phyloP scores from a whole-genome alignment of 2,888 invertebrate genomes.

The Pseudococcus longispinus region DNA sequence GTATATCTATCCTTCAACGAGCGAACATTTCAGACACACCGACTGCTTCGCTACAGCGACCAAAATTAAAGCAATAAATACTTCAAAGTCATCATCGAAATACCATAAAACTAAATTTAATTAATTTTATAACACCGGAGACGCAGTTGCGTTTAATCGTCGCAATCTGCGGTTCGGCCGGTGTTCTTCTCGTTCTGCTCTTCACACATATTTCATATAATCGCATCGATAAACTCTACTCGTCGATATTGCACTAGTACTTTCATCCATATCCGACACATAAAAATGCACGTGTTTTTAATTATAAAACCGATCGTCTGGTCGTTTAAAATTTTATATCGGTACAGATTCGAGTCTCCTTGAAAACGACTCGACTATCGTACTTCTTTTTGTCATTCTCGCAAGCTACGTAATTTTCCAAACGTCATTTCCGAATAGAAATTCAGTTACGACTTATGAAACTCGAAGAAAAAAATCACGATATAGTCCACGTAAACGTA shows the following conservation, averaged over 20 bases:
- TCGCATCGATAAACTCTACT: neutral
- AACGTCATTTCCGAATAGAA: neutral
- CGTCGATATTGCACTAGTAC: too few relatives aligned
- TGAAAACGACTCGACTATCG: neutral
- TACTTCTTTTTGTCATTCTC: neutral
- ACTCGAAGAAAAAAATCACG: neutral
- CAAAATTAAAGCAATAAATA: slow-evolving; percentile 45
- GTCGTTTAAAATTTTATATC: neutral
- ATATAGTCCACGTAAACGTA: neutral
- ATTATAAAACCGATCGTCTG: neutral
- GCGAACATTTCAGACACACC: neutral
- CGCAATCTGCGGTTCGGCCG: neutral
- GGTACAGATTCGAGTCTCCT: too few relatives aligned
- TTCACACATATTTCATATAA: neutral
- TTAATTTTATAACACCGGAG: slow-evolving; percentile 33
- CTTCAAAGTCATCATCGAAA: slow-evolving; percentile 35
- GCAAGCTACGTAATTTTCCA: neutral
- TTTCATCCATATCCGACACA: neutral
- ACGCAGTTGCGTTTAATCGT: slow-evolving; percentile 36
- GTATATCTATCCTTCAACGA: neutral
- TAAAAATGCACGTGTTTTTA: slow-evolving; percentile 1
- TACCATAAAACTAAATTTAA: slow-evolving; percentile 44
- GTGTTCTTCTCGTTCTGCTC: neutral
- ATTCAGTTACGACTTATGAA: neutral
- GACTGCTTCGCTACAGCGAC: neutral